Conservation (phyloP, 1,140 invertebrate genomes). For the Megathymus violae region DNA sequence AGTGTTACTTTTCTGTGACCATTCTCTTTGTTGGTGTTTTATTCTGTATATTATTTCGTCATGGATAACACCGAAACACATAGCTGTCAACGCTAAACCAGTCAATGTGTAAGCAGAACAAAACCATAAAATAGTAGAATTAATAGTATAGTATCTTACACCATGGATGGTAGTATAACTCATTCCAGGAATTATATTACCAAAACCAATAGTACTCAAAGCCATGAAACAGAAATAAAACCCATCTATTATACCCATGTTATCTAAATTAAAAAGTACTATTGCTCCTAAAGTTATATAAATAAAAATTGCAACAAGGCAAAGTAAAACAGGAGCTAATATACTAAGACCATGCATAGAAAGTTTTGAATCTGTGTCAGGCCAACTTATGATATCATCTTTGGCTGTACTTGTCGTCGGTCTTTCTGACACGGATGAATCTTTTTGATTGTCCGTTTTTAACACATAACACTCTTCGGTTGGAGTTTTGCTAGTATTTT, state of each 20-base stretch:
- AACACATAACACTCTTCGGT: conserved; percentile 90
- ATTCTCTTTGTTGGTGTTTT: conserved; percentile 85
- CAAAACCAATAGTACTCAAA: conserved; percentile 96
- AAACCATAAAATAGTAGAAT: conserved; percentile 90
- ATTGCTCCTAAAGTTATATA: conserved; percentile 95
- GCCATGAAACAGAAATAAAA: conserved; percentile 98
- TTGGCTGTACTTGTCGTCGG: conserved; percentile 74
- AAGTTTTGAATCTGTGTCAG: conserved; percentile 87
- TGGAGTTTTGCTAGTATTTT: conserved; percentile 80
- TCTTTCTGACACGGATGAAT: conserved; percentile 70
- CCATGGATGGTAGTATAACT: conserved; percentile 85
- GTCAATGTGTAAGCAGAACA: conserved; percentile 97
- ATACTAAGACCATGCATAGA: conserved; percentile 91
- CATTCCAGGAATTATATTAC: conserved; percentile 93
- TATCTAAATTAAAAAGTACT: conserved; percentile 93
- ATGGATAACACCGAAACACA: conserved; percentile 99
- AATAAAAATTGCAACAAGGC: conserved; percentile 91
- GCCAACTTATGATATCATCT: conserved; percentile 82
- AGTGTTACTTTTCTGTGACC: conserved; percentile 81
- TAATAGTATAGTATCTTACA: conserved; percentile 76
- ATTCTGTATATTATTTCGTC: conserved; percentile 94
- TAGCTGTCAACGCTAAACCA: conserved; percentile 97
- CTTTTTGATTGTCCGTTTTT: conserved; percentile 78
- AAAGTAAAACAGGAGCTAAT: conserved; percentile 91
- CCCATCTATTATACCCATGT: conserved; percentile 93